Percentiles rank a stretch among this genome's conserved stretches.
Conservation (phyloP, 2,113 vertebrate species). For the Cyprinodon tularosa region DNA sequence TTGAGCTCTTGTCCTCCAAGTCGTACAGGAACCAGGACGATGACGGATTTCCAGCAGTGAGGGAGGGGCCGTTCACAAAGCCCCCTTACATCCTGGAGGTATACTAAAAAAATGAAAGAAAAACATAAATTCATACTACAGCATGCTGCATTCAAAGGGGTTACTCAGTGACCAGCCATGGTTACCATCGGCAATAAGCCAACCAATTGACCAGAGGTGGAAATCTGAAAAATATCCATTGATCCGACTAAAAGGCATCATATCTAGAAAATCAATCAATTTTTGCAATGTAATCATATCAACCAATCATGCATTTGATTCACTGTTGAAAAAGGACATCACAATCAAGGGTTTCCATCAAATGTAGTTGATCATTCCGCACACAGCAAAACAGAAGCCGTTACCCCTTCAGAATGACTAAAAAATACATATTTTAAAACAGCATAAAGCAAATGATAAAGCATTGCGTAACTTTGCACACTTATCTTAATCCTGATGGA, state of each 20-base stretch:
- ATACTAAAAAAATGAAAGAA: constrained; percentile 77
- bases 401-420: no score
- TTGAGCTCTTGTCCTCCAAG: constrained; percentile 88
- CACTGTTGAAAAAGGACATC: background rate
- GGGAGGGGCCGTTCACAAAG: constrained; percentile 62
- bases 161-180: background rate
- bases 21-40: constrained; percentile 89
- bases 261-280: background rate
- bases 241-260: background rate
- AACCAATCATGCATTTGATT: background rate
- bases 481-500: no score
- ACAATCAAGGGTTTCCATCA: no score
- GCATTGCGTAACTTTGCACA: no score
- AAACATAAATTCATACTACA: background rate
- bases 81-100: constrained; percentile 83
- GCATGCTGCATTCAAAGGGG: background rate
- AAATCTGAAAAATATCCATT: background rate
- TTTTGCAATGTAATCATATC: background rate
- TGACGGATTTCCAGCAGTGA: constrained; percentile 81
- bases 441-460: no score
- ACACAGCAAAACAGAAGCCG: no score
- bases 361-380: no score
- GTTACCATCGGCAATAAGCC: background rate
- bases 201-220: background rate
- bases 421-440: no score